A percentile compares a stretch with the other conserved stretches of the same genome.
phyloP scores from a whole-genome alignment of 2,113 vertebrate species.

The Notarius quadriscutis region DNA sequence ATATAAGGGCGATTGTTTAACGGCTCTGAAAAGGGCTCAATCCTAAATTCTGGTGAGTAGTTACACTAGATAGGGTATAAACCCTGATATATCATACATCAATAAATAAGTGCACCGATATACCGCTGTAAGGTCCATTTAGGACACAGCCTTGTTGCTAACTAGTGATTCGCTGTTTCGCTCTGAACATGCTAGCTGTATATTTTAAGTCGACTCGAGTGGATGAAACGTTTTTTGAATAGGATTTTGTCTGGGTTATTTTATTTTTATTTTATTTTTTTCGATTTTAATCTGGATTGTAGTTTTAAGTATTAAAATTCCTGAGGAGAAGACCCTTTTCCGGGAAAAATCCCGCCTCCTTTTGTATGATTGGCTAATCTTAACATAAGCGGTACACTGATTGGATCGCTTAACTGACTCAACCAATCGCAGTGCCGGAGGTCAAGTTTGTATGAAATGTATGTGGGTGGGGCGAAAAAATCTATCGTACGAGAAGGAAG shows the following conservation, averaged over 20 bases:
- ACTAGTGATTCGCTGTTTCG: not conserved
- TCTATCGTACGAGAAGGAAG: not conserved
- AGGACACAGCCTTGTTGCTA: not conserved
- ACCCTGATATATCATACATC: not conserved
- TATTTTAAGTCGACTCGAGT: too few relatives aligned
- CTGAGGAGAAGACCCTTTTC: not conserved
- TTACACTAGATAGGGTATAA: not conserved
- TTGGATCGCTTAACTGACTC: not conserved
- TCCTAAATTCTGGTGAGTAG: not conserved
- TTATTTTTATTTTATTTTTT: too few relatives aligned
- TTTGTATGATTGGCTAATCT: not conserved
- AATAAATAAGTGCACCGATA: not conserved
- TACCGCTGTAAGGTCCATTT: not conserved
- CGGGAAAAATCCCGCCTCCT: not conserved
- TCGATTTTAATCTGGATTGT: too few relatives aligned
- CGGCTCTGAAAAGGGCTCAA: not conserved
- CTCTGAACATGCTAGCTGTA: not conserved
- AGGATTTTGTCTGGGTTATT: not conserved
- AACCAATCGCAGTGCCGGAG: not conserved
- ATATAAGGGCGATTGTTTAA: not conserved
- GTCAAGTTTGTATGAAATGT: not conserved
- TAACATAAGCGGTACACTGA: too few relatives aligned
- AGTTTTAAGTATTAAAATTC: not conserved
- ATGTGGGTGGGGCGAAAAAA: not conserved
- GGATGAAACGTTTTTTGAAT: too few relatives aligned